Evolutionary conservation across 2,888 invertebrate species (phyloP).

Genomic region (Drosophila basisetae): DNA sequence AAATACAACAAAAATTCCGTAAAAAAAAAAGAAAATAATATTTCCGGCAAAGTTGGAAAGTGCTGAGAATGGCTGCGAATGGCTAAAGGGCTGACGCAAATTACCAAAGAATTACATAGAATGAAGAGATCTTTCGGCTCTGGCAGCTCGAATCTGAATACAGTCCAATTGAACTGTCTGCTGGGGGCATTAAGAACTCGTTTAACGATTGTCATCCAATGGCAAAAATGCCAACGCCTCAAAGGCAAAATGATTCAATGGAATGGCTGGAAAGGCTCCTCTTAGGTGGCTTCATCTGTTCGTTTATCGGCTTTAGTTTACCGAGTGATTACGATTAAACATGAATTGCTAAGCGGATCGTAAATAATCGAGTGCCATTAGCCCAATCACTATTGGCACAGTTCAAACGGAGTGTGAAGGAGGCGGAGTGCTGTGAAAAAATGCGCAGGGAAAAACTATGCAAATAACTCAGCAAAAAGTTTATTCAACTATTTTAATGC

Average conservation of each 20-base stretch:
- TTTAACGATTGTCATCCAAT: constrained; percentile 53
- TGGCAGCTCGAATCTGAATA: constrained; percentile 16
- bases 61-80: constrained; percentile 15
- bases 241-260: constrained; percentile 12
- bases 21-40: constrained; percentile 23
- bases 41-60: constrained; percentile 37
- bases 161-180: constrained; percentile 53
- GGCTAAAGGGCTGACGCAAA: constrained; percentile 59
- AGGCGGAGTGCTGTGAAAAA: constrained; percentile 24
- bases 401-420: background rate
- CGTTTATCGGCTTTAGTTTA: constrained; percentile 64
- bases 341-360: constrained; percentile 71
- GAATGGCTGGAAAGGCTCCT: background rate
- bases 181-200: constrained; percentile 63
- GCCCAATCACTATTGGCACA: constrained; percentile 50
- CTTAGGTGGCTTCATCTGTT: constrained; percentile 54
- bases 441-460: constrained; percentile 60
- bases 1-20: constrained; percentile 17
- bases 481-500: constrained; percentile 69
- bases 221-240: constrained; percentile 24
- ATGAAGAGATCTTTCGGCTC: constrained; percentile 36
- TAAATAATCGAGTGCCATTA: constrained; percentile 70
- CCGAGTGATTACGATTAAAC: constrained; percentile 67
- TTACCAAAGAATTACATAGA: constrained; percentile 68
- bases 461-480: constrained; percentile 66